These are phyloP conservation scores for Tetropium fuscum DNA, from an alignment of 2,888 invertebrate species.

Conservation along the genomic window DNA sequence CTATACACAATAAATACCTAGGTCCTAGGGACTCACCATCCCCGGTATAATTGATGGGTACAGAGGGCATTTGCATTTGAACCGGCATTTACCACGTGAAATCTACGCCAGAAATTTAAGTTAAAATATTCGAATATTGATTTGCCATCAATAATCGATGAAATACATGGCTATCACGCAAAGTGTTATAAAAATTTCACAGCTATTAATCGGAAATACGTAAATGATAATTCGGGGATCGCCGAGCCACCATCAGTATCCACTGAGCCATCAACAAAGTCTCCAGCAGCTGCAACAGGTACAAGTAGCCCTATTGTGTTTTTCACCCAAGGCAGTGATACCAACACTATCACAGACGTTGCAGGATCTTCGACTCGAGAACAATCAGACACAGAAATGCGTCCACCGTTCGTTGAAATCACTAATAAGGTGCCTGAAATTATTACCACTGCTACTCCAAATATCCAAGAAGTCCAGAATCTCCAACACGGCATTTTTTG, in stretches of 20 bases:
- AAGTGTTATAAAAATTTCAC: neutral
- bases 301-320: no score
- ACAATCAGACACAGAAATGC: neutral
- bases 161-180: neutral
- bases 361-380: neutral
- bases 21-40: no score
- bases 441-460: neutral
- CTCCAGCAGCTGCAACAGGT: neutral
- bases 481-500: neutral
- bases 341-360: no score
- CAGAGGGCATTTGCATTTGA: no score
- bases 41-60: no score
- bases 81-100: no score
- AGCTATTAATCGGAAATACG: neutral
- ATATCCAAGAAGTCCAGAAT: neutral
- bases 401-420: no score
- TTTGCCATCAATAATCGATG: neutral
- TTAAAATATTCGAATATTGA: neutral
- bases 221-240: neutral
- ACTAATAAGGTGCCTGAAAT: neutral
- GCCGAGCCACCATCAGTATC: neutral
- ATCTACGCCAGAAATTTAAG: neutral
- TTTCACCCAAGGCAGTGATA: no score
- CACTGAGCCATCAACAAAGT: neutral
- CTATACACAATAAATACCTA: no score